Percentiles rank a stretch among this genome's conserved stretches.
These are phyloP conservation scores for Neria commutata DNA, from an alignment of 2,888 invertebrate genomes.

Conservation along the genomic window DNA sequence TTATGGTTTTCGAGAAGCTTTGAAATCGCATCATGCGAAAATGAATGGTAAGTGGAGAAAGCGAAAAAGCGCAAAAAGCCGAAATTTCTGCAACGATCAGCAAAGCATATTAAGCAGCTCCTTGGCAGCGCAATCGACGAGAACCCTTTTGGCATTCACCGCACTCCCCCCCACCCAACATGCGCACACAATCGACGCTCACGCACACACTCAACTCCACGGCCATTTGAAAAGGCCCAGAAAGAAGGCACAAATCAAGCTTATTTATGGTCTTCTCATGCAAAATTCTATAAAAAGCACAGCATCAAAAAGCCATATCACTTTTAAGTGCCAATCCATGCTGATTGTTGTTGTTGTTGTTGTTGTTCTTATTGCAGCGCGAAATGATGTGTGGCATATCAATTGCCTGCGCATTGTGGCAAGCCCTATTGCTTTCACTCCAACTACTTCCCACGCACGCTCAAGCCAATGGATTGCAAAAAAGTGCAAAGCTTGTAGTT, in stretches of 20 bases:
- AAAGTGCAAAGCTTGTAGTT: background rate
- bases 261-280: conserved; percentile 26
- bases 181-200: background rate
- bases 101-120: background rate
- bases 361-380: conserved; percentile 9
- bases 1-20: too few relatives aligned
- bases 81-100: background rate
- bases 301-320: background rate
- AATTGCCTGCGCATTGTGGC: too few relatives aligned
- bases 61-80: background rate
- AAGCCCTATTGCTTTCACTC: background rate
- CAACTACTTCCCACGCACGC: background rate
- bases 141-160: too few relatives aligned
- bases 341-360: conserved; percentile 5
- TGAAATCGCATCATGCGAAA: background rate
- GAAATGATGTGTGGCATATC: conserved; percentile 22
- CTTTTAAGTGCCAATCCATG: too few relatives aligned
- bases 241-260: conserved; percentile 3
- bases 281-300: conserved; percentile 19
- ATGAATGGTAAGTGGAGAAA: background rate
- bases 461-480: too few relatives aligned
- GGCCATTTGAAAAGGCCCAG: too few relatives aligned
- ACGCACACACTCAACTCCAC: too few relatives aligned
- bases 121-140: background rate
- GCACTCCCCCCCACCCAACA: too few relatives aligned